Conservation (phyloP, 2,797 vertebrate species). For the Tangara arthus region DNA sequence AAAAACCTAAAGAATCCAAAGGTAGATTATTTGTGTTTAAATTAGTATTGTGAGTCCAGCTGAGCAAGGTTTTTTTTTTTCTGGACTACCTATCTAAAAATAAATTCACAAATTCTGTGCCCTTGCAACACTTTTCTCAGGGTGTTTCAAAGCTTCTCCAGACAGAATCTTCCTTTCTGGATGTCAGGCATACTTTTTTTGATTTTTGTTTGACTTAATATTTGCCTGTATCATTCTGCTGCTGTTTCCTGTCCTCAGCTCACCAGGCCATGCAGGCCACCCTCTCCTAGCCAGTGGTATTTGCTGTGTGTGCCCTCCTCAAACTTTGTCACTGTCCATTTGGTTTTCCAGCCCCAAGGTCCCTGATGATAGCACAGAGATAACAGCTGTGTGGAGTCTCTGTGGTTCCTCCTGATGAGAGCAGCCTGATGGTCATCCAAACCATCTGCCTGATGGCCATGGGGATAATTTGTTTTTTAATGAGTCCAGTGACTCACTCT, state of each 20-base stretch:
- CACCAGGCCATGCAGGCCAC: neutral
- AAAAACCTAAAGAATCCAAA: neutral
- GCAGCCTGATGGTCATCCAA: neutral
- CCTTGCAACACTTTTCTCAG: neutral
- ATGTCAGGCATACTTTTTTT: neutral
- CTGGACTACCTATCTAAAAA: neutral
- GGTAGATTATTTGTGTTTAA: neutral
- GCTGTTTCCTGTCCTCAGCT: neutral
- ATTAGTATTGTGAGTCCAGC: neutral
- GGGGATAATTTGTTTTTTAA: neutral
- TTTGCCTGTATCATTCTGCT: neutral
- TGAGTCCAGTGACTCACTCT: neutral
- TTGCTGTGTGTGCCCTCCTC: neutral
- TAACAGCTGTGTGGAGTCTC: neutral
- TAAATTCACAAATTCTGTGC: neutral
- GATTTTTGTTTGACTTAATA: neutral
- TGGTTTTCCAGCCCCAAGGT: neutral
- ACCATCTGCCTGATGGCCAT: neutral
- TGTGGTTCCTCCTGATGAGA: neutral
- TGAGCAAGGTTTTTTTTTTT: neutral
- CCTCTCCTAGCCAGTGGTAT: neutral
- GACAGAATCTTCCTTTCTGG: neutral
- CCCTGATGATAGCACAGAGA: neutral
- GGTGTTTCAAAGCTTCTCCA: neutral
- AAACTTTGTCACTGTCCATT: neutral